Base-by-base conservation (phyloP, 2,797 vertebrate genomes). In the Orestias chungarensis region DNA sequence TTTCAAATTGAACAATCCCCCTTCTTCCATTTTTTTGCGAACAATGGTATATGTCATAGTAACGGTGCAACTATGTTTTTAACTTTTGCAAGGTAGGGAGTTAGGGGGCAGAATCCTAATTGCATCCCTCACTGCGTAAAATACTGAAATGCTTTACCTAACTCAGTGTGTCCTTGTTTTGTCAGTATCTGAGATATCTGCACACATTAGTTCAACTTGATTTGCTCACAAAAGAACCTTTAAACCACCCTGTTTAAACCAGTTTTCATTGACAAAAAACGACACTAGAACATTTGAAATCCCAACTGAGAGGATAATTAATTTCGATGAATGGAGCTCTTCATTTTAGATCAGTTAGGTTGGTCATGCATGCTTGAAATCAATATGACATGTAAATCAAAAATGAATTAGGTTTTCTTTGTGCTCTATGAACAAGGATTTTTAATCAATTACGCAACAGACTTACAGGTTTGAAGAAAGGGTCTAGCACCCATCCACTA, bases 341-440 rank as follows among this genome's bases (percentile, higher is more conserved):
- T 61, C 70, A 44, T 81, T 70, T 68, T 75, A 64, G 23, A 84
- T 86, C 33, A 31, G 78, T 75, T 75, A 86, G 73, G 85, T 87
- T 90, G 86, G 75, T 89, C 89, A 91, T 85, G 89, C 67, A 49
- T 88, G 88, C 81, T 89, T 91, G 81, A 90, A 93, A 93, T 93
- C 73, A 67, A 90, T 90, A 92, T 89, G 86, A 91, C 86, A 68
- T 87, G 85, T 91, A 89, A 90, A 91, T 90, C 76, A 90, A 92
- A 92, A 93, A 89, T 91, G 89, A 92, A 93, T 92, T 76, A 90
- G 82, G 33, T 87, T 93, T 88, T 84, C 85, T 91, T 92, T 91
- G 83, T 90, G 88, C 86, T 88, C 78, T 66, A 68, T 68, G 82
- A 92, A 86, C 86, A 91, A 91, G 91, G 77, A 86, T 89, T 89